phyloP scores from a whole-genome alignment of 1,140 invertebrate species.

The Zaprionus tsacasi region DNA sequence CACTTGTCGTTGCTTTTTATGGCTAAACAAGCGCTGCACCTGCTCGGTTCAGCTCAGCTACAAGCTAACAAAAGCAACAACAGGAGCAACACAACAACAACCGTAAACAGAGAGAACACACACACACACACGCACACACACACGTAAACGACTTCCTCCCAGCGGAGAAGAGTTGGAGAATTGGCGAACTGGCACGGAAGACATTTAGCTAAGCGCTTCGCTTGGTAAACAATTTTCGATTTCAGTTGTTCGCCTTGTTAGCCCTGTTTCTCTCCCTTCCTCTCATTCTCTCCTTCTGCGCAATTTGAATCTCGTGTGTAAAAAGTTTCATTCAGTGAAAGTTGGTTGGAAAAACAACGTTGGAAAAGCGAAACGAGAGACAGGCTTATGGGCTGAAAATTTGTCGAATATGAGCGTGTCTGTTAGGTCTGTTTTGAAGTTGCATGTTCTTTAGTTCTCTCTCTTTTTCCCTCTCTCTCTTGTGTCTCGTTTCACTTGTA shows the following conservation, averaged over 20 bases:
- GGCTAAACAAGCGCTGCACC: constrained; percentile 63
- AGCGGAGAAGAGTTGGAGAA: constrained; percentile 31
- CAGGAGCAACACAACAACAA: neutral
- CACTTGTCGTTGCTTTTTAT: constrained; percentile 79
- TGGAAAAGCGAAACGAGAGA: constrained; percentile 4
- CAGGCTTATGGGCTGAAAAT: constrained; percentile 30
- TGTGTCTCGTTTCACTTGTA: constrained; percentile 20
- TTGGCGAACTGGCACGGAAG: constrained; percentile 74
- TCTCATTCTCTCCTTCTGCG: constrained; percentile 24
- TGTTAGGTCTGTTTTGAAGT: constrained; percentile 28
- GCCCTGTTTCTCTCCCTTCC: neutral
- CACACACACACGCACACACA: constrained; percentile 27
- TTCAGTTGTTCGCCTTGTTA: constrained; percentile 47
- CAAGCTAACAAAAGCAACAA: constrained; percentile 13
- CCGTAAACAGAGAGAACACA: constrained; percentile 8
- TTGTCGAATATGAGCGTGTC: constrained; percentile 32
- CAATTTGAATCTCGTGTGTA: constrained; percentile 75
- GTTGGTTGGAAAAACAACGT: constrained; percentile 51
- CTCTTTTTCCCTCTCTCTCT: neutral
- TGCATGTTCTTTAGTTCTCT: constrained; percentile 23
- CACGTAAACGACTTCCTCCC: constrained; percentile 66
- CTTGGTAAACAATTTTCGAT: constrained; percentile 81
- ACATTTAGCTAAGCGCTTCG: constrained; percentile 80
- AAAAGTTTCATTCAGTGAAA: constrained; percentile 73
- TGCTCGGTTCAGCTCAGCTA: constrained; percentile 44